phyloP scores from a whole-genome alignment of 2,113 vertebrate species.

The Paedocypris sp. region DNA sequence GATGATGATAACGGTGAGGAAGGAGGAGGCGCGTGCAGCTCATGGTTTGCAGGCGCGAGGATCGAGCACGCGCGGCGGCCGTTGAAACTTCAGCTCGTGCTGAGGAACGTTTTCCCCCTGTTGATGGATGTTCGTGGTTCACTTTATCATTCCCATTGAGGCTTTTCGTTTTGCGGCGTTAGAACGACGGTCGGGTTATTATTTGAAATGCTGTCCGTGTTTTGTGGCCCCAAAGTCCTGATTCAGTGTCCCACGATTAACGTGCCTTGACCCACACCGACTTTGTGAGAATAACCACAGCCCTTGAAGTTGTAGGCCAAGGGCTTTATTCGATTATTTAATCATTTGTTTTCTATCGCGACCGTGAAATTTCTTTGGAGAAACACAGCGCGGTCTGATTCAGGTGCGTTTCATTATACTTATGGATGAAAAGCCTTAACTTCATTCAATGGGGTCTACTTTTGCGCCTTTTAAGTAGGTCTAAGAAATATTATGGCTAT shows the following conservation, averaged over 20 bases:
- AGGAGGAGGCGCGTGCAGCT: neutral
- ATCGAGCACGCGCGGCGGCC: neutral
- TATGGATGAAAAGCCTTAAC: no score
- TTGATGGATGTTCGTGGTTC: no score
- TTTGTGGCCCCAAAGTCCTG: neutral
- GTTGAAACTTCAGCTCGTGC: neutral
- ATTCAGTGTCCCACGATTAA: neutral
- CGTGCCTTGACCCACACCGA: neutral
- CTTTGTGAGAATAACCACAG: neutral
- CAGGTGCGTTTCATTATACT: no score
- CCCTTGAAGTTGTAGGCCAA: neutral
- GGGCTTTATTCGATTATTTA: neutral
- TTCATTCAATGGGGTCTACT: no score
- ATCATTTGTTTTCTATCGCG: neutral
- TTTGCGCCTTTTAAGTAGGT: no score
- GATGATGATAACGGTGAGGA: neutral
- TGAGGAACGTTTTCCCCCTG: neutral
- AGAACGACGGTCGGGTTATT: constrained; percentile 8
- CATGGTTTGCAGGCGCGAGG: neutral
- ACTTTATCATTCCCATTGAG: no score
- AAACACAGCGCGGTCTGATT: no score
- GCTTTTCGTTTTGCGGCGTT: no score
- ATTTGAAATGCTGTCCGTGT: neutral
- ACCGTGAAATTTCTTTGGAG: neutral
- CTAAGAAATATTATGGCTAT: no score